Percentiles rank a stretch among this genome's conserved stretches.
phyloP scores from a whole-genome alignment of 2,888 invertebrate species.

The Cryptocheilus praepositus region DNA sequence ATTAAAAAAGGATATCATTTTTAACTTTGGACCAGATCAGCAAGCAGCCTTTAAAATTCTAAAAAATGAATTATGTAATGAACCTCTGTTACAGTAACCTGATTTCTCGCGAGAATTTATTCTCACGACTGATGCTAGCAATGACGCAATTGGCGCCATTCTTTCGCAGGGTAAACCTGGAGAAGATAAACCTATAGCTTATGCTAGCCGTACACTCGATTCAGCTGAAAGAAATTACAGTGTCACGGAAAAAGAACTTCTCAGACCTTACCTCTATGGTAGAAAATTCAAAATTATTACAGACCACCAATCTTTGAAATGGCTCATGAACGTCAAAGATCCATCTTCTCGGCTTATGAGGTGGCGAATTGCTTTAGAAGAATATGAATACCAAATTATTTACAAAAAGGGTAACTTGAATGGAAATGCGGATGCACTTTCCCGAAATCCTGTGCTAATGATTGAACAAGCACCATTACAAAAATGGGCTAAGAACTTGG shows the following conservation, averaged over 20 bases:
- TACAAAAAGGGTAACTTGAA: too few species aligned
- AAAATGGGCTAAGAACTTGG: too few species aligned
- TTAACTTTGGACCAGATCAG: neutral
- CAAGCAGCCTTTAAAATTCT: neutral
- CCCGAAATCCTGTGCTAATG: too few species aligned
- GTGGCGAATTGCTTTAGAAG: too few species aligned
- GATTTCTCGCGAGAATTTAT: slow-evolving; percentile 1
- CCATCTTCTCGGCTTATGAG: too few species aligned
- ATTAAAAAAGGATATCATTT: slow-evolving; percentile 6
- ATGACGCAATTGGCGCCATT: neutral
- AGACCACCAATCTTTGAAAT: too few species aligned
- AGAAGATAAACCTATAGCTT: slow-evolving; percentile 1
- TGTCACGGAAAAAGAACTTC: slow-evolving; percentile 7
- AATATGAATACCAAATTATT: too few species aligned
- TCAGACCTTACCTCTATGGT: slow-evolving; percentile 6
- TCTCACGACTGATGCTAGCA: neutral
- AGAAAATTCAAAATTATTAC: too few species aligned
- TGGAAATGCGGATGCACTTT: too few species aligned
- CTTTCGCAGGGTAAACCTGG: neutral
- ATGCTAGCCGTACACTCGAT: slow-evolving; percentile 3
- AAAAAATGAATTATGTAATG: too few species aligned
- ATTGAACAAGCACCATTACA: too few species aligned
- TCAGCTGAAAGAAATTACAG: slow-evolving; percentile 10
- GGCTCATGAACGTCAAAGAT: too few species aligned
- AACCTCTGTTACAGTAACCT: slow-evolving; percentile 11